phyloP scores from a whole-genome alignment of 2,888 invertebrate species.

The Nephrotoma appendiculata region DNA sequence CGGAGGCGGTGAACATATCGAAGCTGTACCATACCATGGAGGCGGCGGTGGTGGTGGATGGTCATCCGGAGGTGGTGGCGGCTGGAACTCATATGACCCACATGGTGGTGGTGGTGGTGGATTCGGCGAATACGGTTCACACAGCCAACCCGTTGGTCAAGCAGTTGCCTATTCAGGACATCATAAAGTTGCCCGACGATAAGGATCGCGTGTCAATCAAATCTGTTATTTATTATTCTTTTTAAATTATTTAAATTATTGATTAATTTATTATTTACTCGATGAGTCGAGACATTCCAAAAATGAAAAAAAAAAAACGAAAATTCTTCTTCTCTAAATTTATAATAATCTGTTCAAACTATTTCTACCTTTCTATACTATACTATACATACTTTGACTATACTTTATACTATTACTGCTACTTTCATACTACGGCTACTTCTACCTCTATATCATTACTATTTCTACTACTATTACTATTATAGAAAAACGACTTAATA shows the following conservation, averaged over 20 bases:
- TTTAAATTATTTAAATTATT: constrained; percentile 5
- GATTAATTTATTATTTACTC: neutral
- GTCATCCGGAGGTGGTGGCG: constrained; percentile 9
- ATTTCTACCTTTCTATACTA: neutral
- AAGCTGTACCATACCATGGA: constrained; percentile 21
- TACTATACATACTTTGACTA: neutral
- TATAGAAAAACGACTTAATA: neutral
- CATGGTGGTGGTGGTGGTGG: constrained; percentile 25
- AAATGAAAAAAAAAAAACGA: neutral
- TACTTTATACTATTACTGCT: neutral
- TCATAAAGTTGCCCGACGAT: constrained; percentile 28
- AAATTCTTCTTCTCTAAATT: neutral
- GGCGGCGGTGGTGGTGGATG: constrained; percentile 20
- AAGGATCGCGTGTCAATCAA: constrained; percentile 12
- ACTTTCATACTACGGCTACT: no score
- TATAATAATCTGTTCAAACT: neutral
- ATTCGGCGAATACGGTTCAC: constrained; percentile 37
- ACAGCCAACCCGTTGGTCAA: constrained; percentile 37
- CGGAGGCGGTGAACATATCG: constrained; percentile 19
- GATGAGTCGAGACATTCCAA: neutral
- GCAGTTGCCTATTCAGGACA: constrained; percentile 37
- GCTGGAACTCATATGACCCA: constrained; percentile 34
- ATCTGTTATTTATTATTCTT: neutral
- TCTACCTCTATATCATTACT: no score
- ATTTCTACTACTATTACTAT: no score